These are phyloP conservation scores for Anneissia japonica DNA, from an alignment of 35 echinoderm and acorn worm genomes.

Conservation along the genomic window DNA sequence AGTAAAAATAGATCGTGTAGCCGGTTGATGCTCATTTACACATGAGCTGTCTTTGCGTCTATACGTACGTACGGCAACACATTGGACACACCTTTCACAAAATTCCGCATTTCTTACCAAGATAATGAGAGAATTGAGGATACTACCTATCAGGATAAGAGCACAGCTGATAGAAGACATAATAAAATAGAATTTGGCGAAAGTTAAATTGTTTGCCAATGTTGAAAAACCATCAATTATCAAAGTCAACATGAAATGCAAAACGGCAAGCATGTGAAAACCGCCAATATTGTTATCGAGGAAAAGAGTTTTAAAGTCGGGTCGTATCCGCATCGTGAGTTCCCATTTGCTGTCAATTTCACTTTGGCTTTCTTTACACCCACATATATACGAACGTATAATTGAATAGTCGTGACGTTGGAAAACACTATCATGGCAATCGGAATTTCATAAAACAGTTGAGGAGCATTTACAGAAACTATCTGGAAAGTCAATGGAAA, in stretches of 20 bases:
- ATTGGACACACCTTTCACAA: too few relatives aligned
- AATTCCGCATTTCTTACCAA: too few relatives aligned
- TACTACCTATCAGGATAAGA: too few relatives aligned
- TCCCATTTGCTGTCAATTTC: background rate
- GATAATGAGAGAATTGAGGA: too few relatives aligned
- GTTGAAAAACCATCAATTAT: too few relatives aligned
- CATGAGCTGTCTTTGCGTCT: too few relatives aligned
- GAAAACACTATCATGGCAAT: background rate
- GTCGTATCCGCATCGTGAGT: background rate
- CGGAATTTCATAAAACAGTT: background rate
- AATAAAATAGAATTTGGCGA: background rate
- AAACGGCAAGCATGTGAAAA: background rate
- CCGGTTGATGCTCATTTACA: too few relatives aligned
- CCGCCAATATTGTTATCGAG: background rate
- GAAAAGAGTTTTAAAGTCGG: background rate
- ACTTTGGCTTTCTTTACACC: background rate
- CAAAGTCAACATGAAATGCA: background rate
- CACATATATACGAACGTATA: background rate
- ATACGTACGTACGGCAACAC: too few relatives aligned
- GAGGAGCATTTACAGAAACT: background rate
- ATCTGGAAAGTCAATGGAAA: background rate
- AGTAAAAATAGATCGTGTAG: too few relatives aligned
- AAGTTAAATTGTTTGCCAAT: background rate
- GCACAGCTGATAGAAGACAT: too few relatives aligned
- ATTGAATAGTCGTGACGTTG: background rate